Base-by-base conservation (phyloP, 2,888 invertebrate species). In the Campaea margaritaria region DNA sequence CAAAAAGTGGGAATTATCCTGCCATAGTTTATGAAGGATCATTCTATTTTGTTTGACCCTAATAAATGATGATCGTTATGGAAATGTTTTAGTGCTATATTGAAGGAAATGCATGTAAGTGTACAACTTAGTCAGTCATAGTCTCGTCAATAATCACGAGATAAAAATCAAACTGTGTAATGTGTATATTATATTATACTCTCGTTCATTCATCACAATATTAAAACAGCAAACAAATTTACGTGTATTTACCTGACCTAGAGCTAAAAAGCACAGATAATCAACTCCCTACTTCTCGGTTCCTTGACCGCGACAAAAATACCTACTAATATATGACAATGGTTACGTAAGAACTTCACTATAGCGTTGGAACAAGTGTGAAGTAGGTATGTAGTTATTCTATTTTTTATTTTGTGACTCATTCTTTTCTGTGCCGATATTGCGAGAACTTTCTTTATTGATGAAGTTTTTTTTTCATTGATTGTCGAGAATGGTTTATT, bases 301-400 rank as follows among this genome's bases (percentile, higher is more conserved):
- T 83, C 78, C 80, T 83, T 85, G 85, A 85, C 85, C 85, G 83
- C 65, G 74, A 70, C 78, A 38, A 70, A 75, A 76, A 79, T 80
- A 78, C 66, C 67, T 72, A 67, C 67, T 64, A 63, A 69, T 45
- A 68, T 50, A 65, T 65, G 67, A 68, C 70, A 67, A 61, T 45
- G 44, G 38, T 70, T 74, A 65, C 62, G 62, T 67, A 70, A 74
- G 44, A 50, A 31, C 38, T 9, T 38, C 41, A 27, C 16, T 49
- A 62, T 21, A 44, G 11, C 38, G 52, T 59, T 53, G 47, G 55
- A 45, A 56, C 41, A 14, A 54, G 46, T 52, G 51, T 41, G 50
- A 43, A 47, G 43, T 38, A 31, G 2, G 31, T 31, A 31, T 3
- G 8, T 21, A 42, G 42, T 13, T 52, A 15, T 55, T 47, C 14